Percentiles rank a stretch among this genome's conserved stretches.
phyloP scores from a whole-genome alignment of 2,888 invertebrate genomes.

The Phengaris alcon region DNA sequence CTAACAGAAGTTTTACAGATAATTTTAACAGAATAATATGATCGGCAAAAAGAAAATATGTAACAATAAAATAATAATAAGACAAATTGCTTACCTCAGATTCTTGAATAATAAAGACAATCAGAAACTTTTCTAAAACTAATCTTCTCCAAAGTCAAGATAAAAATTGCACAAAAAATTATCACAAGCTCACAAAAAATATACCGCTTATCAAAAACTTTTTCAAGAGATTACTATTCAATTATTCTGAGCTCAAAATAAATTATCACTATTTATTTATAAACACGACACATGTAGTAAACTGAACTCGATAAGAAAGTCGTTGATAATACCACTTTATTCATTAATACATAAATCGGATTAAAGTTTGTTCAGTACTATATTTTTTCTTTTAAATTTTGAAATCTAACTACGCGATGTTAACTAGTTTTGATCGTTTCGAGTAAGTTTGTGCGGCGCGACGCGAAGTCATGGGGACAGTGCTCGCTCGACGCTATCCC shows the following conservation, averaged over 20 bases:
- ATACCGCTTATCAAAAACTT: background rate
- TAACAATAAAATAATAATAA: background rate
- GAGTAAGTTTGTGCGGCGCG: slow-evolving; percentile 35
- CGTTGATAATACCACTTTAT: background rate
- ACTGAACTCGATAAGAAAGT: too few relatives aligned
- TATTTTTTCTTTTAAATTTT: background rate
- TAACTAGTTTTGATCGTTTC: slow-evolving; percentile 24
- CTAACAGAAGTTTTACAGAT: background rate
- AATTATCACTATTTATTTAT: background rate
- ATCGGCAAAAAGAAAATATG: background rate
- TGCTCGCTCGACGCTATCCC: slow-evolving; percentile 40
- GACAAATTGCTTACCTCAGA: background rate
- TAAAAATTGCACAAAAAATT: background rate
- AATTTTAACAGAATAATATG: background rate
- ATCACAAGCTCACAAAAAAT: background rate
- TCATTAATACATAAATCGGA: background rate
- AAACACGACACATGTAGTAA: background rate
- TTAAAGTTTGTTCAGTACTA: background rate
- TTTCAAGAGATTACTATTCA: background rate
- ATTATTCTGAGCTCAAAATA: background rate
- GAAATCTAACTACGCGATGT: background rate
- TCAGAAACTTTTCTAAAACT: background rate
- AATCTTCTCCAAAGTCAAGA: background rate
- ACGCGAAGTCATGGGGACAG: slow-evolving; percentile 35
- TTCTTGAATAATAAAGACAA: background rate